Evolutionary conservation across 2,113 vertebrate species (phyloP), one percentile per base, ranked within the genome.

Genomic region (Kryptolebias marmoratus): DNA sequence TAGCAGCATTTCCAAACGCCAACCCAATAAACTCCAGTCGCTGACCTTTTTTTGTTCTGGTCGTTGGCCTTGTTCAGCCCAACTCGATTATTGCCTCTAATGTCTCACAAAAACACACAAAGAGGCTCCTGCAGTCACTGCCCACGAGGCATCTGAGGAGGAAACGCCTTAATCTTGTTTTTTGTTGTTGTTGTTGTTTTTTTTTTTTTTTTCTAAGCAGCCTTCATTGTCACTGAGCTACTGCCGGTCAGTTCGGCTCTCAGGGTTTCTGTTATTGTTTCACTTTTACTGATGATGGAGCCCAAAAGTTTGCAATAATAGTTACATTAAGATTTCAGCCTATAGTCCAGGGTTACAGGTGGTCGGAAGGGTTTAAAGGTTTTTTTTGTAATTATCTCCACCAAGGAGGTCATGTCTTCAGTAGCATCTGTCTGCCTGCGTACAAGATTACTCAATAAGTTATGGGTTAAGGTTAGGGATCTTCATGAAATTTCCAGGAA

Each of bases 1-100:
- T 59, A 36, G 86, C 75, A 87, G 84, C 89, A 86, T 90, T 92
- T 91, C 74, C 84, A 84, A 87, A 77, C 73, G 54, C 69, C 89
- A 91, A 93, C 90, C 83, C 89, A 88, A 91, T 93, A 90, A 92
- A 79, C 77, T 81, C 27, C 58, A 79, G 81, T 77, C 82, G 39
- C 79, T 91, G 92, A 93, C 92, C 92, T 93, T 93, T 93, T 93
- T 91, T 63, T 60, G 71, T 79, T 78, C 76, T 90, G 80, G 90
- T 87, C 87, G 72, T 89, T 76, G 87, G 82, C 82, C 83, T 78
- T 62, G 84, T 85, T 92, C 71, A 47, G 75, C 81, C 81, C 87
- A 91, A 93, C 89, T 88, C 81, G 70, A 92, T 93, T 92, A 92
- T 11, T 59, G 39, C 32, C 79, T 54, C 72, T 90, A 85, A 91